A percentile compares a stretch with the other conserved stretches of the same genome.
These are phyloP conservation scores for Patella depressa DNA, from an alignment of 2,888 invertebrate species.

Conservation along the genomic window DNA sequence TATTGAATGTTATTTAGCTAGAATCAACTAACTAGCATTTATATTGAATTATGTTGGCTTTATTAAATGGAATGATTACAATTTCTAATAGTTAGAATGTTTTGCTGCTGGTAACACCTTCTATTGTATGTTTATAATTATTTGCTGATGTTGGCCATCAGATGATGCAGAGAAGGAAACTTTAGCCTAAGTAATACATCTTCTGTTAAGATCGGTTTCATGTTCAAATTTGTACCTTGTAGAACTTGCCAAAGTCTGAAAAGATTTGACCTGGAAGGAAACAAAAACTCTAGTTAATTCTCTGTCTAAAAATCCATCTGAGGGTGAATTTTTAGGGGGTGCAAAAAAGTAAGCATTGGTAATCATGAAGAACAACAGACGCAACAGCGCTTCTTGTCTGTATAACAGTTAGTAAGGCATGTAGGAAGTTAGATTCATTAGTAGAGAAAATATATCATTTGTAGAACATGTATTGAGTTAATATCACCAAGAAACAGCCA, in stretches of 20 bases:
- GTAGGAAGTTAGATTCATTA: constrained; percentile 11
- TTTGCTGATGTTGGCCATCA: constrained; percentile 5
- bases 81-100: too few species aligned
- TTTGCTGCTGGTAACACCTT: not conserved
- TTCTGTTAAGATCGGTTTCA: constrained; percentile 7
- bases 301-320: constrained; percentile 10
- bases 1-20: too few species aligned
- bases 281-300: not conserved
- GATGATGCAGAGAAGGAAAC: constrained; percentile 1
- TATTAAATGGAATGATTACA: too few species aligned
- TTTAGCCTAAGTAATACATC: constrained; percentile 9
- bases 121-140: constrained; percentile 6
- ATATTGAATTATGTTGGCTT: too few species aligned
- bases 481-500: too few species aligned
- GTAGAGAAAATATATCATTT: constrained; percentile 5
- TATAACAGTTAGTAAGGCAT: not conserved
- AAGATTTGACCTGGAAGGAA: constrained; percentile 1
- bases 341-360: too few species aligned
- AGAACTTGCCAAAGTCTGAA: not conserved
- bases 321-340: not conserved
- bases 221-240: not conserved
- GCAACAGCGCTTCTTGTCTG: not conserved
- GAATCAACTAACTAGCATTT: too few species aligned
- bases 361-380: too few species aligned
- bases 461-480: not conserved